phyloP scores from a whole-genome alignment of 2,888 invertebrate genomes.

The Tetranychus piercei region DNA sequence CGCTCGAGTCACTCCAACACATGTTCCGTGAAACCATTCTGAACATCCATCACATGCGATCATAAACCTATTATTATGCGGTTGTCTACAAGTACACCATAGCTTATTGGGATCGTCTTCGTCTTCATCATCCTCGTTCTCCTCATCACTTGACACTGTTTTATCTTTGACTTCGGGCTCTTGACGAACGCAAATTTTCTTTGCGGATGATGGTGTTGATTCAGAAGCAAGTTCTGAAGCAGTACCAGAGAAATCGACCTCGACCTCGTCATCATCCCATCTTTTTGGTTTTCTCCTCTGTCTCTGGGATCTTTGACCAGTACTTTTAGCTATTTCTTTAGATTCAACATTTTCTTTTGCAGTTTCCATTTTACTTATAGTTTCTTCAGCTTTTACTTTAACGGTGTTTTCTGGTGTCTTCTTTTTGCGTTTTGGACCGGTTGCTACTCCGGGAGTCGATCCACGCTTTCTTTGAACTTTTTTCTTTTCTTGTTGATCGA shows the following conservation, averaged over 20 bases:
- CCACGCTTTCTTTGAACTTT: neutral
- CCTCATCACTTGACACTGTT: conserved; percentile 2
- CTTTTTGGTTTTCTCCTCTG: conserved; percentile 19
- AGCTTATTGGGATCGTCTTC: conserved; percentile 22
- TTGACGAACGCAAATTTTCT: neutral
- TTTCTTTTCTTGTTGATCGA: neutral
- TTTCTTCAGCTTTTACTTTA: neutral
- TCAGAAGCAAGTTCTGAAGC: conserved; percentile 5
- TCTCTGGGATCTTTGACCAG: conserved; percentile 17
- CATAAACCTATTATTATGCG: conserved; percentile 88
- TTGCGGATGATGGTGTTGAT: neutral
- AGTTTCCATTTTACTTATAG: neutral
- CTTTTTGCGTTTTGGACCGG: neutral
- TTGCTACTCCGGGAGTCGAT: neutral
- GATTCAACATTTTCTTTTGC: neutral
- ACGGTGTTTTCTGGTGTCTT: neutral
- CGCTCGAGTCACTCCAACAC: conserved; percentile 74
- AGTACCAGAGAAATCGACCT: conserved; percentile 16
- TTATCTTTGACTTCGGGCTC: conserved; percentile 2
- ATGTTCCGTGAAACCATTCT: conserved; percentile 96
- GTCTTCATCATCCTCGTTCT: conserved; percentile 15
- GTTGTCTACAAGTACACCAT: conserved; percentile 81
- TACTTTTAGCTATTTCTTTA: neutral
- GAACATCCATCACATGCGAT: conserved; percentile 88
- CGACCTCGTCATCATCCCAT: conserved; percentile 20